A percentile compares a stretch with the other conserved stretches of the same genome.
These are phyloP conservation scores for Cricetomys ansorgei DNA, from an alignment of 2,113 vertebrate species.

Conservation along the genomic window DNA sequence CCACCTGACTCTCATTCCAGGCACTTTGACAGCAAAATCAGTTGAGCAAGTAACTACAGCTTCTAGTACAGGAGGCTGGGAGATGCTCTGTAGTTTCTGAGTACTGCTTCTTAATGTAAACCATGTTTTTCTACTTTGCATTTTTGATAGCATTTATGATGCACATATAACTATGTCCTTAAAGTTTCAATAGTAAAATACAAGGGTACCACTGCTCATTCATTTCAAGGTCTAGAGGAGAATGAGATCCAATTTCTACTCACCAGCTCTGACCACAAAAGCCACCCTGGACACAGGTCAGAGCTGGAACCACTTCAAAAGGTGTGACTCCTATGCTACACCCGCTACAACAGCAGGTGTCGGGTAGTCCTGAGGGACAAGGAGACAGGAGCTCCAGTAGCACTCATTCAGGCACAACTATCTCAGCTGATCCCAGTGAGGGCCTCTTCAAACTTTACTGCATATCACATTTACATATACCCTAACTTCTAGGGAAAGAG, in stretches of 20 bases:
- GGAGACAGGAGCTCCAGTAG: not conserved
- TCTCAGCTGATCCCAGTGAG: slow-evolving; percentile 52
- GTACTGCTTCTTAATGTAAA: slow-evolving; percentile 41
- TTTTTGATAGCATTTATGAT: slow-evolving; percentile 26
- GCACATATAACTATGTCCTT: slow-evolving; percentile 46
- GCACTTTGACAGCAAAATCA: slow-evolving; percentile 11
- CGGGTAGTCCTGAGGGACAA: not conserved
- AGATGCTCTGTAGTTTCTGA: not conserved
- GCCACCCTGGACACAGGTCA: not conserved
- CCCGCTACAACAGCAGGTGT: not conserved
- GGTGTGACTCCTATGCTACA: not conserved
- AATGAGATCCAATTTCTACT: not conserved
- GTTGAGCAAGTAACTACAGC: not conserved
- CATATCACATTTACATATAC: slow-evolving; percentile 39
- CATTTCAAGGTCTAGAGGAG: slow-evolving; percentile 21
- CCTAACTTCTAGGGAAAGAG: slow-evolving; percentile 31
- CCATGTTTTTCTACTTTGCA: not conserved
- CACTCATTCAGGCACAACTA: slow-evolving; percentile 11
- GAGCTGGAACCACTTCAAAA: not conserved
- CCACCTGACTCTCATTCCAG: slow-evolving; percentile 8
- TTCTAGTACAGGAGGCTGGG: not conserved
- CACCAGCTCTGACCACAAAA: slow-evolving; percentile 21
- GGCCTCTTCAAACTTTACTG: slow-evolving; percentile 65
- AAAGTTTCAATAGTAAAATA: not conserved
- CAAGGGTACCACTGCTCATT: not conserved